These are phyloP conservation scores for Sminthurinus aureus DNA, from an alignment of 2,888 invertebrate species.

Conservation along the genomic window DNA sequence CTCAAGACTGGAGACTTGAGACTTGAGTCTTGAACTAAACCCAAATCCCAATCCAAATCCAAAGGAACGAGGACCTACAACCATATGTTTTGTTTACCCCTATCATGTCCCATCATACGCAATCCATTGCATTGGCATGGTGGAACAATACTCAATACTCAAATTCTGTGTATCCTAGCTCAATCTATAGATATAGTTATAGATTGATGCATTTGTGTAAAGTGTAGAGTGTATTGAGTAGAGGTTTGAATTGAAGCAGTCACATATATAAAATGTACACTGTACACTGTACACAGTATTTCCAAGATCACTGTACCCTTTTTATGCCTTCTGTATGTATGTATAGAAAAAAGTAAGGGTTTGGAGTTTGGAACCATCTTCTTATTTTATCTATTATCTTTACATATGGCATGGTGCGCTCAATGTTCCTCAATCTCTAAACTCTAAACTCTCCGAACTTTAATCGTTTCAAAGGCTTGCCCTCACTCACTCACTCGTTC, in stretches of 20 bases:
- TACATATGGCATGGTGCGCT: neutral
- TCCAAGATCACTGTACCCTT: neutral
- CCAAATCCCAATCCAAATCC: neutral
- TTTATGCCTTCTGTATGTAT: neutral
- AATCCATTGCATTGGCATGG: neutral
- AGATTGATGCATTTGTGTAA: neutral
- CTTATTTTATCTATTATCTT: neutral
- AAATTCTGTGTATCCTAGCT: neutral
- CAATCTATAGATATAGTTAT: too few species aligned
- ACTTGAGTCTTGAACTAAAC: too few species aligned
- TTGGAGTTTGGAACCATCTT: neutral
- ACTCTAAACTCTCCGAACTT: too few species aligned
- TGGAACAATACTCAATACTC: conserved; percentile 29
- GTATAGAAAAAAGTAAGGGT: neutral
- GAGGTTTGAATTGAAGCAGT: neutral
- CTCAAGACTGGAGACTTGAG: too few species aligned
- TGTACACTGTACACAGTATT: neutral
- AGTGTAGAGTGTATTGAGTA: neutral
- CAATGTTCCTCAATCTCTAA: neutral
- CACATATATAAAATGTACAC: neutral
- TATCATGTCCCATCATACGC: conserved; percentile 31
- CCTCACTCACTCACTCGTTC: conserved; percentile 15
- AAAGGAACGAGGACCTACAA: conserved; percentile 3
- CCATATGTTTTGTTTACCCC: conserved; percentile 41
- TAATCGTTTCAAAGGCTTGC: conserved; percentile 29